phyloP scores from a whole-genome alignment of 2,797 vertebrate genomes.

The Sciurus carolinensis region DNA sequence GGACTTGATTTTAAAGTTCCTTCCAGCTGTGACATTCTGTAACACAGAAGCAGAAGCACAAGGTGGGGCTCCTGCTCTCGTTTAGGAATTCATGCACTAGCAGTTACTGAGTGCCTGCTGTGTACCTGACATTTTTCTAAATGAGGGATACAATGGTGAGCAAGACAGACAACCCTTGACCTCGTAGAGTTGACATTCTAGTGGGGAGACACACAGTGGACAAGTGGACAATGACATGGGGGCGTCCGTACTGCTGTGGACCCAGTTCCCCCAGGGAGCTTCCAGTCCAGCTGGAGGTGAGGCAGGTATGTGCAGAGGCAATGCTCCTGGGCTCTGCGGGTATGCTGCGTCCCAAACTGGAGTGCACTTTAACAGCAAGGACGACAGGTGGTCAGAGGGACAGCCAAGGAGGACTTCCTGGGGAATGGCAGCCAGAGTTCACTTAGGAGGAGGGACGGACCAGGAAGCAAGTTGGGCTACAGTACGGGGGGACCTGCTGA shows the following conservation, averaged over 20 bases:
- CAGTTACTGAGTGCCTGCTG: background rate
- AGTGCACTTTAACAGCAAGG: background rate
- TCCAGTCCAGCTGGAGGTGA: background rate
- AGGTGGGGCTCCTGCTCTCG: background rate
- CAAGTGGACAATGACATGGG: background rate
- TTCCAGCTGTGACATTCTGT: background rate
- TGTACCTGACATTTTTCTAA: background rate
- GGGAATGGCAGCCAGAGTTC: background rate
- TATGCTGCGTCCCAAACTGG: background rate
- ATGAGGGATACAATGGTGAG: background rate
- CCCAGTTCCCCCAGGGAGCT: background rate
- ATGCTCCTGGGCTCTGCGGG: background rate
- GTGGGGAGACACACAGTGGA: background rate
- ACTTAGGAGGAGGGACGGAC: background rate
- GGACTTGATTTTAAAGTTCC: slow-evolving; percentile 48
- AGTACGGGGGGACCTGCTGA: background rate
- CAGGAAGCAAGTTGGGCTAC: background rate
- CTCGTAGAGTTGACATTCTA: background rate
- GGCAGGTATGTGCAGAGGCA: background rate
- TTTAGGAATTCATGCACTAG: background rate
- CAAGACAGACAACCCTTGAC: background rate
- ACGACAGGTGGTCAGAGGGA: background rate
- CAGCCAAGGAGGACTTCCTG: background rate
- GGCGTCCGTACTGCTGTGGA: background rate
- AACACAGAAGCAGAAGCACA: background rate